Conservation (phyloP, 2,888 invertebrate species). For the Acleris cristana region DNA sequence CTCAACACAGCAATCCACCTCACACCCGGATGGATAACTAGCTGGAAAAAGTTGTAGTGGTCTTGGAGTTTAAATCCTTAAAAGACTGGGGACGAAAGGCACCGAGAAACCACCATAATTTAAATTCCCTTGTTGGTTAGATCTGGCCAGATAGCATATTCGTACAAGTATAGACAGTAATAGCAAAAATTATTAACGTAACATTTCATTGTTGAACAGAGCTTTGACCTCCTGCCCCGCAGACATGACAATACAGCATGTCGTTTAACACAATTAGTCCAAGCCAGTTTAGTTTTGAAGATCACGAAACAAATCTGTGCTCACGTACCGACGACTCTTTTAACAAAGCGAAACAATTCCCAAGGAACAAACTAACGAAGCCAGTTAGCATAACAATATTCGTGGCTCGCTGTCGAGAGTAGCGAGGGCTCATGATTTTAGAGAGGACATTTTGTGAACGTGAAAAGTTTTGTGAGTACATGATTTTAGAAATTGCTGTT, state of each 20-base stretch:
- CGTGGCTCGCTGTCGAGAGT: constrained; percentile 52
- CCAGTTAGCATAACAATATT: constrained; percentile 82
- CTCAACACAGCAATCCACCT: no score
- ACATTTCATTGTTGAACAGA: constrained; percentile 1
- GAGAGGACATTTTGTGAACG: neutral
- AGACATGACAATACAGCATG: constrained; percentile 21
- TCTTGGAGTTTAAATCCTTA: no score
- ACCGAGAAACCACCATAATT: no score
- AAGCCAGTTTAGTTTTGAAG: constrained; percentile 52
- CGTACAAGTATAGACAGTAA: no score
- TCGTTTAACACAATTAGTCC: constrained; percentile 64
- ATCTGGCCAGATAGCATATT: no score
- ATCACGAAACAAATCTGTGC: constrained; percentile 66
- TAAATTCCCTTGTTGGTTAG: no score
- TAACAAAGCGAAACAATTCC: constrained; percentile 75
- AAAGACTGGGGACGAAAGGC: no score
- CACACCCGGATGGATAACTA: no score
- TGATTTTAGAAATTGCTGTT: no score
- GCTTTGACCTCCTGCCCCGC: constrained; percentile 7
- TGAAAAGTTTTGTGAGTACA: no score
- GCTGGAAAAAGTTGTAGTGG: no score
- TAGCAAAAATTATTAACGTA: neutral
- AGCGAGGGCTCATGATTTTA: constrained; percentile 5
- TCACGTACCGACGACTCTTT: constrained; percentile 63
- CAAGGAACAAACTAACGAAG: constrained; percentile 80